Evolutionary conservation across 2,797 vertebrate genomes (phyloP).

Genomic region (Meda fulgida): DNA sequence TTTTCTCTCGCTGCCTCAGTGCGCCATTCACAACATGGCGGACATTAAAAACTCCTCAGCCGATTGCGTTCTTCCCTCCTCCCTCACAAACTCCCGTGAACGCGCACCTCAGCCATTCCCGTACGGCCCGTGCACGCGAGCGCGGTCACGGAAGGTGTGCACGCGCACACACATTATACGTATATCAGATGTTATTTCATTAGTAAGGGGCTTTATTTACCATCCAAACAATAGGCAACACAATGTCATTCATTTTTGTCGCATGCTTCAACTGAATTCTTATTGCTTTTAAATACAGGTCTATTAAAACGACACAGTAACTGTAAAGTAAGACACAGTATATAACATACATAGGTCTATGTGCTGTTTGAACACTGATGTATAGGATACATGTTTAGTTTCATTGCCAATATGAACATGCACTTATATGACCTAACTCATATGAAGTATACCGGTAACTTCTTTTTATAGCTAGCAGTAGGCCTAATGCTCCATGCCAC

Average conservation of each 20-base stretch:
- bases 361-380: not conserved
- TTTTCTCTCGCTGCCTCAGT: slow-evolving; percentile 90
- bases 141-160: slow-evolving; percentile 62
- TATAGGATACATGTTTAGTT: not conserved
- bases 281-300: not conserved
- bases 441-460: no score
- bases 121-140: slow-evolving; percentile 92
- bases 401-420: not conserved
- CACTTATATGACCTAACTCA: not conserved
- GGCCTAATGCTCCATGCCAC: no score
- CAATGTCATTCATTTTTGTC: not conserved
- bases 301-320: no score
- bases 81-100: slow-evolving; percentile 85
- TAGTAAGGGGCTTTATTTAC: not conserved
- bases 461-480: no score
- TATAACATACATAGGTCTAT: no score
- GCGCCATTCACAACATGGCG: slow-evolving; percentile 99
- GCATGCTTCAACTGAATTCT: not conserved
- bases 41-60: slow-evolving; percentile 98
- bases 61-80: slow-evolving; percentile 69
- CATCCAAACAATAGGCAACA: not conserved
- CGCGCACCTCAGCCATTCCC: slow-evolving; percentile 92
- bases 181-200: not conserved
- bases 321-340: no score
- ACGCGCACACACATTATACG: no score